A percentile compares a stretch with the other conserved stretches of the same genome.
phyloP scores from a whole-genome alignment of 2,888 invertebrate species.

The Spodoptera picta region DNA sequence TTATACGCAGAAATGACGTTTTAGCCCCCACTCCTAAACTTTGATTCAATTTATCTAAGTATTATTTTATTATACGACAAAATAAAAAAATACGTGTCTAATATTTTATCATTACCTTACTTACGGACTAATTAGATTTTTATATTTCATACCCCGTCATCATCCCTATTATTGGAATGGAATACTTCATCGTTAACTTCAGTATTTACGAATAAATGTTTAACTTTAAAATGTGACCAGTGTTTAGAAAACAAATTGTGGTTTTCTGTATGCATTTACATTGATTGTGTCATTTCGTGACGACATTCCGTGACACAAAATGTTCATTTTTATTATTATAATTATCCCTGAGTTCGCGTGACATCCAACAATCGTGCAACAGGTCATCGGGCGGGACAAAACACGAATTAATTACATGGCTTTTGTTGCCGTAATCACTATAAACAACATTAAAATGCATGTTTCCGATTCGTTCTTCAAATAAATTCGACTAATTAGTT shows the following conservation, averaged over 20 bases:
- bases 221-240: too few relatives aligned
- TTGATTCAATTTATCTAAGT: too few relatives aligned
- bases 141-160: too few relatives aligned
- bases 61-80: too few relatives aligned
- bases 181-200: too few relatives aligned
- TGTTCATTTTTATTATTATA: slow-evolving; percentile 52
- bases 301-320: slow-evolving; percentile 48
- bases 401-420: slow-evolving; percentile 42
- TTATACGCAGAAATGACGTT: too few relatives aligned
- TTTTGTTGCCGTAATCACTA: slow-evolving; percentile 37
- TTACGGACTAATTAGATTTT: too few relatives aligned
- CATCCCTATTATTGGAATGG: too few relatives aligned
- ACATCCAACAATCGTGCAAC: slow-evolving; percentile 57
- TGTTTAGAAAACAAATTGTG: slow-evolving; percentile 1
- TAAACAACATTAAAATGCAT: slow-evolving; percentile 32
- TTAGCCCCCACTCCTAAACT: too few relatives aligned
- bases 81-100: too few relatives aligned
- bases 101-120: too few relatives aligned
- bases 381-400: slow-evolving; percentile 58
- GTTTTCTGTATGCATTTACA: slow-evolving; percentile 13
- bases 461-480: slow-evolving; percentile 34
- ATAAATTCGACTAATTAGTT: slow-evolving; percentile 17
- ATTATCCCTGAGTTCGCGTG: slow-evolving; percentile 59
- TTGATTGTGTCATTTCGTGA: slow-evolving; percentile 31
- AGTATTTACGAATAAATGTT: too few relatives aligned